phyloP scores from a whole-genome alignment of 2,113 vertebrate species.

The Willisornis vidua region DNA sequence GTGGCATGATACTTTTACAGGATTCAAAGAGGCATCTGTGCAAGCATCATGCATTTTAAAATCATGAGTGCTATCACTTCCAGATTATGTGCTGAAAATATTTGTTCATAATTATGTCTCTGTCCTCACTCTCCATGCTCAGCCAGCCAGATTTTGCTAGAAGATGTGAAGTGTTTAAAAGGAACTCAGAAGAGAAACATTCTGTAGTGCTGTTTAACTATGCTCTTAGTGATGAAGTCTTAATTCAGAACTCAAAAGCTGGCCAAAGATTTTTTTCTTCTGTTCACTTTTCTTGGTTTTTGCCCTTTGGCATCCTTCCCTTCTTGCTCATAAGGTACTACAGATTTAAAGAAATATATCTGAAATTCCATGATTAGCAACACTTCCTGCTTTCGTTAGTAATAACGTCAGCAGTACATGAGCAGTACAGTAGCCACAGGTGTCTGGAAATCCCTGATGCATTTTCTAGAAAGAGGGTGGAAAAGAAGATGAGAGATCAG shows the following conservation, averaged over 20 bases:
- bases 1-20: not conserved
- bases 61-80: not conserved
- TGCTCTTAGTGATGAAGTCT: not conserved
- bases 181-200: not conserved
- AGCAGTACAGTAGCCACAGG: not conserved
- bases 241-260: not conserved
- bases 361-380: not conserved
- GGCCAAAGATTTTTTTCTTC: not conserved
- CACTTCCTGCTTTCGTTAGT: not conserved
- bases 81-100: not conserved
- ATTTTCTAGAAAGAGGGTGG: not conserved
- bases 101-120: not conserved
- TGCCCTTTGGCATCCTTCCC: accelerated
- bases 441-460: not conserved
- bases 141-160: not conserved
- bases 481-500: not conserved
- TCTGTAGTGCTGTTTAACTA: not conserved
- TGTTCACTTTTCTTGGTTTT: not conserved
- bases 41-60: not conserved
- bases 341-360: not conserved
- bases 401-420: not conserved
- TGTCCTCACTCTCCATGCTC: not conserved
- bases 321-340: not conserved
- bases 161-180: not conserved
- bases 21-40: constrained; percentile 5